These are phyloP conservation scores for Psammodynastes pulverulentus DNA, from an alignment of 2,113 vertebrate species.

Conservation along the genomic window DNA sequence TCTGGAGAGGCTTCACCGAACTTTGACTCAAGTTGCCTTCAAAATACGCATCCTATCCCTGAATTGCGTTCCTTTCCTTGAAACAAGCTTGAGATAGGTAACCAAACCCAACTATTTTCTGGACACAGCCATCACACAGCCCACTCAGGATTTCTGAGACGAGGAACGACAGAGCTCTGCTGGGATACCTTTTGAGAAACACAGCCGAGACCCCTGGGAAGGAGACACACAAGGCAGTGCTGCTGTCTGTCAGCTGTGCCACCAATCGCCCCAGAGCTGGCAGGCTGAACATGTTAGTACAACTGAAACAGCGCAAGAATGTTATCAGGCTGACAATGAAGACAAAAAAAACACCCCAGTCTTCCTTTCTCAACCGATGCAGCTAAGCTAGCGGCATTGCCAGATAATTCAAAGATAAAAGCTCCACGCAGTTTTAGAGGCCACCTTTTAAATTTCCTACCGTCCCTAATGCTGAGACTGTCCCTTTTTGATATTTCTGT, in stretches of 20 bases:
- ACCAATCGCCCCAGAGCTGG: slow-evolving; percentile 24
- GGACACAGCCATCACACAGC: not conserved
- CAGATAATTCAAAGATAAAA: fast-evolving
- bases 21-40: not conserved
- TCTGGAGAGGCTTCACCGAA: not conserved
- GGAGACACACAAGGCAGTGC: slow-evolving; percentile 18
- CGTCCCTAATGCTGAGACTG: not conserved
- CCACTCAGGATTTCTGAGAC: not conserved
- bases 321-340: slow-evolving; percentile 29
- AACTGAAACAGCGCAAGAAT: slow-evolving; percentile 17
- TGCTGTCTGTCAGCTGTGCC: slow-evolving; percentile 49
- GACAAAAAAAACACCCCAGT: not conserved
- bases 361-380: fast-evolving
- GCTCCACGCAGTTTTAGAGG: not conserved
- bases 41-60: no score
- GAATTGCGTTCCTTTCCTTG: no score
- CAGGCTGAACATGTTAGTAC: slow-evolving; percentile 47
- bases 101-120: fast-evolving
- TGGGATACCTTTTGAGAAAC: slow-evolving; percentile 43
- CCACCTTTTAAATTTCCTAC: not conserved
- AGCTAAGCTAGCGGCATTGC: not conserved
- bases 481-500: not conserved
- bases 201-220: not conserved
- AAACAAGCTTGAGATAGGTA: not conserved
- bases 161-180: not conserved